Evolutionary conservation across 2,888 invertebrate species (phyloP).

Genomic region (Acanthoscelides obtectus): DNA sequence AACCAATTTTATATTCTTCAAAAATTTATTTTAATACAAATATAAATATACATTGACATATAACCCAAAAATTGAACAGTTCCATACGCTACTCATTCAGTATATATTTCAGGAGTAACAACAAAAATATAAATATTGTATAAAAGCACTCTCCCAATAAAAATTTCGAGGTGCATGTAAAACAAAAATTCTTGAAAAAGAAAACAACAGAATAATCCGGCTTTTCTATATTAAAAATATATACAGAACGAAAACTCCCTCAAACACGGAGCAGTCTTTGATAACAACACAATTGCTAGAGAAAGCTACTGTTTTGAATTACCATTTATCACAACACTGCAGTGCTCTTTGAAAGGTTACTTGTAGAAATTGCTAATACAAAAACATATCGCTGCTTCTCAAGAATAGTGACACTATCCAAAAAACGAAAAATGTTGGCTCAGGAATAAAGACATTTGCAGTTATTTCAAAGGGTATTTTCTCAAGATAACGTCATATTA

Average conservation of each 20-base stretch:
- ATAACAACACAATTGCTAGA: background rate
- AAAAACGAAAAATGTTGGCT: too few relatives aligned
- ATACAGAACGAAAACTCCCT: background rate
- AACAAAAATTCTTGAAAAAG: background rate
- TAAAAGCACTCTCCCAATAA: background rate
- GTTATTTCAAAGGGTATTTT: too few relatives aligned
- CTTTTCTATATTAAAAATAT: background rate
- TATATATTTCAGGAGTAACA: background rate
- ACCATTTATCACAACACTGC: background rate
- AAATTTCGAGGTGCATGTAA: background rate
- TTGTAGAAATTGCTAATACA: too few relatives aligned
- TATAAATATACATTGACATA: conserved; percentile 15
- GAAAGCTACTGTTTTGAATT: background rate
- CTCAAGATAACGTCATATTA: too few relatives aligned
- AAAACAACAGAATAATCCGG: background rate
- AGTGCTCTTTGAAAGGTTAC: too few relatives aligned
- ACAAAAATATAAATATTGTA: background rate
- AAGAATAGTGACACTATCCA: too few relatives aligned
- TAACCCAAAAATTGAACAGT: conserved; percentile 5
- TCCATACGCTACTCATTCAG: background rate
- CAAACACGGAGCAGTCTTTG: background rate
- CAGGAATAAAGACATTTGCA: too few relatives aligned
- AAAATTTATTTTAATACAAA: conserved; percentile 14
- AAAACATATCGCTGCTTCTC: too few relatives aligned
- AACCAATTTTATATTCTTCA: conserved; percentile 4